phyloP scores from a whole-genome alignment of 2,888 invertebrate species.

The Thumatha senex region DNA sequence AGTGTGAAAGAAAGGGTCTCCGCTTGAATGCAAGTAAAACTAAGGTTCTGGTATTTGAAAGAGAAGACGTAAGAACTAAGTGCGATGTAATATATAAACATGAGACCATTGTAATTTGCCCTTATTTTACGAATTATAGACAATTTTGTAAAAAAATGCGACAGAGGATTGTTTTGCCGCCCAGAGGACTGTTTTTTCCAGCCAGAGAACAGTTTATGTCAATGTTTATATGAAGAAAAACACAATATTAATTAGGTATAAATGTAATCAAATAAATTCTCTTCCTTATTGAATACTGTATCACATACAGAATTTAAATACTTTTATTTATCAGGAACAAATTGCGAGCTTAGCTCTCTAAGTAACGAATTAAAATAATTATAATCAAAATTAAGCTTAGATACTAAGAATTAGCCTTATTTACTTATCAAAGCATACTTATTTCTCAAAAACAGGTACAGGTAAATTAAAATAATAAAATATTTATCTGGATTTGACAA shows the following conservation, averaged over 20 bases:
- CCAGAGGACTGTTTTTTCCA: background rate
- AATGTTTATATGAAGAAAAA: conserved; percentile 5
- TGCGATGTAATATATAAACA: background rate
- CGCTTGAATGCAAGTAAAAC: no score
- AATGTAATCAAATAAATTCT: conserved; percentile 19
- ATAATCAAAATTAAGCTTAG: background rate
- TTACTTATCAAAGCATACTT: conserved; percentile 9
- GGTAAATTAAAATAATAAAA: conserved; percentile 15
- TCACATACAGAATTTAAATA: conserved; percentile 14
- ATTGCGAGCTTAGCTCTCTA: background rate
- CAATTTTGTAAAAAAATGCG: background rate
- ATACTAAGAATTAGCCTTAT: conserved; percentile 12
- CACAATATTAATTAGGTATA: conserved; percentile 17
- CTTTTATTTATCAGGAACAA: background rate
- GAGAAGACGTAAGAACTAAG: no score
- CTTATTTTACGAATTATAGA: background rate
- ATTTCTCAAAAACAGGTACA: conserved; percentile 18
- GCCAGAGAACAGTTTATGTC: background rate
- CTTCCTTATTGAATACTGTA: conserved; percentile 1
- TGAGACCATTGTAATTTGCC: no score
- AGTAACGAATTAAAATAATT: background rate
- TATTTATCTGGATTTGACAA: conserved; percentile 13
- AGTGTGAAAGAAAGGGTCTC: no score
- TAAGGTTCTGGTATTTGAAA: no score
- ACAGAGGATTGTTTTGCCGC: background rate